Conservation (phyloP, 1,140 invertebrate species). For the Calephelis nemesis region DNA sequence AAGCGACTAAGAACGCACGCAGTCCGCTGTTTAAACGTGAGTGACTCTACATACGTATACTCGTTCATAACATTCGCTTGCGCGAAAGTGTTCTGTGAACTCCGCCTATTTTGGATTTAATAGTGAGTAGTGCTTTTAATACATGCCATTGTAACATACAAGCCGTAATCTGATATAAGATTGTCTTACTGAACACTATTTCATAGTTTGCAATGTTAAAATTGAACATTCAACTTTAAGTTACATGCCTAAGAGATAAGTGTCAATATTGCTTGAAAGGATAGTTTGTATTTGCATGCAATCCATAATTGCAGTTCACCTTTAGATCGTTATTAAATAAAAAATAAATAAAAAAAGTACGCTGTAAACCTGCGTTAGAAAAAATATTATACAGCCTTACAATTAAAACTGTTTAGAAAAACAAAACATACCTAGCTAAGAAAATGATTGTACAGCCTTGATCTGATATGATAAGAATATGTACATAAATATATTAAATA, state of each 20-base stretch:
- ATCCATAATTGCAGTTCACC: slow-evolving; percentile 31
- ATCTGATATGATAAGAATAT: slow-evolving; percentile 6
- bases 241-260: background rate
- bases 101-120: slow-evolving; percentile 39
- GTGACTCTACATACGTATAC: slow-evolving; percentile 32
- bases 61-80: slow-evolving; percentile 31
- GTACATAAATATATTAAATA: background rate
- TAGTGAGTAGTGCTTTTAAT: slow-evolving; percentile 45
- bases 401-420: background rate
- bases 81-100: slow-evolving; percentile 54
- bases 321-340: slow-evolving; percentile 8
- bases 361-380: background rate
- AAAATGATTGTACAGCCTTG: slow-evolving; percentile 1
- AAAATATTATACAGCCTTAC: background rate
- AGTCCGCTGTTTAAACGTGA: slow-evolving; percentile 29
- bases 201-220: slow-evolving; percentile 11
- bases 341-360: background rate
- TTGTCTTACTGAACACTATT: slow-evolving; percentile 13
- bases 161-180: slow-evolving; percentile 27
- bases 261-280: slow-evolving; percentile 21
- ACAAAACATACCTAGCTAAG: background rate
- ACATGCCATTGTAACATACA: slow-evolving; percentile 20
- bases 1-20: slow-evolving; percentile 47
- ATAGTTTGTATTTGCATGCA: slow-evolving; percentile 36
- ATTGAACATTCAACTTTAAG: slow-evolving; percentile 20